phyloP scores from a whole-genome alignment of 2,888 invertebrate genomes.

The Chrysolina americana region DNA sequence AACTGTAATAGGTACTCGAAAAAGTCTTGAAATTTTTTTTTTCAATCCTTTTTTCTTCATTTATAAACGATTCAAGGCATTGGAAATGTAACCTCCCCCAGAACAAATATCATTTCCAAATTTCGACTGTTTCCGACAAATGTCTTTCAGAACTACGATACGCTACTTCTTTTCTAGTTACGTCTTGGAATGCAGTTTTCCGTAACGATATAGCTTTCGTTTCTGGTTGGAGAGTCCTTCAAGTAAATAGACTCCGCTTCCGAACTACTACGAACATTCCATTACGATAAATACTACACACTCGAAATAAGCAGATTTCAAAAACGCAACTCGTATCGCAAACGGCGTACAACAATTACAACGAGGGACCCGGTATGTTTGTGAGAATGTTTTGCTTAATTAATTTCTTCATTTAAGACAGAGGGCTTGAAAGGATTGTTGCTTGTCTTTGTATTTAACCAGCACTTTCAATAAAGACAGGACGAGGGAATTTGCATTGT shows the following conservation, averaged over 20 bases:
- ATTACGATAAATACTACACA: slow-evolving; percentile 10
- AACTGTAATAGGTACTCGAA: too few relatives aligned
- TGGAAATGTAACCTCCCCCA: too few relatives aligned
- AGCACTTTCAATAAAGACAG: slow-evolving; percentile 38
- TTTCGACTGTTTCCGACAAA: neutral
- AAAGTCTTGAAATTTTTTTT: too few relatives aligned
- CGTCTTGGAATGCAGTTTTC: neutral
- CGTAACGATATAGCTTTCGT: neutral
- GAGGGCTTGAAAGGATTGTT: slow-evolving; percentile 40
- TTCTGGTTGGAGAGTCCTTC: neutral
- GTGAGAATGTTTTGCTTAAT: slow-evolving; percentile 34
- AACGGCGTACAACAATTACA: slow-evolving; percentile 20
- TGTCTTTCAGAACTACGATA: neutral
- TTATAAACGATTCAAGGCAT: too few relatives aligned
- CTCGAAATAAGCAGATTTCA: slow-evolving; percentile 14
- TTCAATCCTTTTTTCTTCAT: too few relatives aligned
- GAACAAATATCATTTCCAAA: too few relatives aligned
- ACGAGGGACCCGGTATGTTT: slow-evolving; percentile 4
- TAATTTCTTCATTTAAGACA: slow-evolving; percentile 33
- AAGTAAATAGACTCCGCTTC: neutral
- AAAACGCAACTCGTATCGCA: neutral
- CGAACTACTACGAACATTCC: slow-evolving; percentile 2
- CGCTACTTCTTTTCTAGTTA: neutral
- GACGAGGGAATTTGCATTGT: slow-evolving; percentile 38
- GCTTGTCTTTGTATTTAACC: slow-evolving; percentile 38